Evolutionary conservation across 2,888 invertebrate species (phyloP).

Genomic region (Mesorhabditis belari): DNA sequence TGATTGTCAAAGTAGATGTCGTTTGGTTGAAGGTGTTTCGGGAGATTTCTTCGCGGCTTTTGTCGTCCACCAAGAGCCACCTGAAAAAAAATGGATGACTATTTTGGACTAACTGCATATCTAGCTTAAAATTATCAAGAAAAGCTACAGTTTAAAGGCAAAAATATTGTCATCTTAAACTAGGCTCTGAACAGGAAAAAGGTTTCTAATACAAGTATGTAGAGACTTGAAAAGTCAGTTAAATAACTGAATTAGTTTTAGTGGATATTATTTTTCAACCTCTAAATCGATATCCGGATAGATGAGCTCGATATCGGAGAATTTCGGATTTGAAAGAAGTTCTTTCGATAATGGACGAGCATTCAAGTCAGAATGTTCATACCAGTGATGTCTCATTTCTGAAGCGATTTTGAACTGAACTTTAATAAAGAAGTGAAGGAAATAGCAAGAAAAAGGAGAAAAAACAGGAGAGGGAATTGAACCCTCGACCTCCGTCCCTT

Average conservation of each 20-base stretch:
- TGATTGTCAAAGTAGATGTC: conserved; percentile 51
- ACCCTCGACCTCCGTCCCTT: too few relatives aligned
- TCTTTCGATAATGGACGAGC: conserved; percentile 40
- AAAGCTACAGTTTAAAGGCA: too few relatives aligned
- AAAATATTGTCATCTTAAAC: too few relatives aligned
- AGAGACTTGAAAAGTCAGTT: conserved; percentile 1
- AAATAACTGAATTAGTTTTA: neutral
- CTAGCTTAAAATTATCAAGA: too few relatives aligned
- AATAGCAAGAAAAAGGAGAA: too few relatives aligned
- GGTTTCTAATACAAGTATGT: neutral
- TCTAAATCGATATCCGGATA: conserved; percentile 50
- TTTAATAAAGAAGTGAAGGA: too few relatives aligned
- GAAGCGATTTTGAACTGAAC: conserved; percentile 2
- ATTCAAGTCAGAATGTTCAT: conserved; percentile 45
- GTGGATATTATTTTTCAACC: conserved; percentile 10
- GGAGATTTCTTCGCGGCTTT: conserved; percentile 32
- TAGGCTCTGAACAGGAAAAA: neutral
- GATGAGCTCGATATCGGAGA: conserved; percentile 42
- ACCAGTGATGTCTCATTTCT: conserved; percentile 52
- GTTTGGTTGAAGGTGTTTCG: conserved; percentile 45
- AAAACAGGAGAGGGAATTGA: neutral
- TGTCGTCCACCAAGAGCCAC: conserved; percentile 43
- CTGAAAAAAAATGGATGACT: conserved; percentile 11
- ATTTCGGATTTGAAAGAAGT: conserved; percentile 45
- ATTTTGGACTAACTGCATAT: neutral